These are phyloP conservation scores for Synchiropus splendidus DNA, from an alignment of 2,113 vertebrate species.

Conservation along the genomic window DNA sequence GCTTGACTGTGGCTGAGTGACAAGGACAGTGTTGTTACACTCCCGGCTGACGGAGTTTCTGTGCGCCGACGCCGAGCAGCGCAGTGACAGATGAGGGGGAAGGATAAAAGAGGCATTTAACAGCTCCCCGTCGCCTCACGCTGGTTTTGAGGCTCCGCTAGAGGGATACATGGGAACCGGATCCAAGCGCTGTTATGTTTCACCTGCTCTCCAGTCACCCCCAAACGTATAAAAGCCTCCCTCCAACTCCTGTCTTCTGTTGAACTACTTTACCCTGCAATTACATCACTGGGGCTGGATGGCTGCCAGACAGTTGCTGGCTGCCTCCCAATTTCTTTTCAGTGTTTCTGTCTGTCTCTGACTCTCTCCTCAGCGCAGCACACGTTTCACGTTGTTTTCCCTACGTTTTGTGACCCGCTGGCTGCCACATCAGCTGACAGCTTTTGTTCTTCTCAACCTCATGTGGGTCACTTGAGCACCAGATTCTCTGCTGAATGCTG, in stretches of 20 bases:
- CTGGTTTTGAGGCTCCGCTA: constrained; percentile 5
- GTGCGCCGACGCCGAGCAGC: no score
- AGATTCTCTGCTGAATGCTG: constrained; percentile 36
- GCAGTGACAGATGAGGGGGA: constrained; percentile 1
- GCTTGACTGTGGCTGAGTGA: background rate
- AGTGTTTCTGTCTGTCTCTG: constrained; percentile 14
- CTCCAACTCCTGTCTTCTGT: constrained; percentile 43
- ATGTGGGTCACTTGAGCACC: constrained; percentile 25
- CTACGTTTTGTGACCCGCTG: constrained; percentile 8
- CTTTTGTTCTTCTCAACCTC: constrained; percentile 41
- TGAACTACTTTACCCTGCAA: constrained; percentile 56
- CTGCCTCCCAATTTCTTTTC: constrained; percentile 27
- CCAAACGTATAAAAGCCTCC: constrained; percentile 18
- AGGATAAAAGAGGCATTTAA: constrained; percentile 4
- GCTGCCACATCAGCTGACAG: constrained; percentile 34
- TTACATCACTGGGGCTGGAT: constrained; percentile 62
- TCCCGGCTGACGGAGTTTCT: no score
- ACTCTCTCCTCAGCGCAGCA: constrained; percentile 7
- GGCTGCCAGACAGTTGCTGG: constrained; percentile 40
- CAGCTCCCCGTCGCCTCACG: background rate
- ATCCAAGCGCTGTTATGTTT: constrained; percentile 53
- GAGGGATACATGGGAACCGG: constrained; percentile 24
- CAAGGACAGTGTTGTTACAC: background rate
- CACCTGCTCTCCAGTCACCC: constrained; percentile 49
- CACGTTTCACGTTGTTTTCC: constrained; percentile 10